Base-by-base conservation (phyloP, 2,113 vertebrate species). In the Paralichthys olivaceus region DNA sequence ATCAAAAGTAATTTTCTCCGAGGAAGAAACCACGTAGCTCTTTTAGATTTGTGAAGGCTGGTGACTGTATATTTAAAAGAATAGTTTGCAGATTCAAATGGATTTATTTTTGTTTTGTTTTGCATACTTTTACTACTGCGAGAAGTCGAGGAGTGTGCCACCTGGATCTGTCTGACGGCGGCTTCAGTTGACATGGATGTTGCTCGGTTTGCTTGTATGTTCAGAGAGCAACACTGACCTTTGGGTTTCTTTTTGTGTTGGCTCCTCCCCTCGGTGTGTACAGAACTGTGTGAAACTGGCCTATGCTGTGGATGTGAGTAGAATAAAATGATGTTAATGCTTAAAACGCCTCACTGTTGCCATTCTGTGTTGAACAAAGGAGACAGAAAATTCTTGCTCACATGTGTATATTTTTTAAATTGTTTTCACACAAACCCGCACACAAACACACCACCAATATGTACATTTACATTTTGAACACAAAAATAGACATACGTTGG, bases 401-500 rank as follows among this genome's bases (percentile, higher is more conserved):
- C 15, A 23, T 70, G 7, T 29, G 8, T n/a, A 25, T 34, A 17
- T 23, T 78, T 86, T 91, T 81, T 1, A 17, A 17, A 76, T 84
- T 87, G 37, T 70, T 51, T 3, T 57, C 74, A 75, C 49, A 73
- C 79, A 63, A 23, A 45, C n/a, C 15, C 49, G 8, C 58, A 56
- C 23, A 56, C 22, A 56, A 67, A 57, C 75, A 7, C 70, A 68
- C 71, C 59, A 75, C 25, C 29, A 72, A 54, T 76, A 86, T 81
- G 37, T 86, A 83, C 74, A 88, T 75, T 69, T 80, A 65, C 22
- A 53, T 22, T 53, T 53, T 0, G 2, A 79, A 81, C 72, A 79
- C 29, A 72, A 81, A 81, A 70, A 80, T 26, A 80, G 40, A 69
- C 51, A 54, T 1, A 26, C 19, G 25, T 66, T 58, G 40, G 72